A percentile compares a stretch with the other conserved stretches of the same genome.
Evolutionary conservation across 2,888 invertebrate species (phyloP).

Genomic region (Lithosia quadra): DNA sequence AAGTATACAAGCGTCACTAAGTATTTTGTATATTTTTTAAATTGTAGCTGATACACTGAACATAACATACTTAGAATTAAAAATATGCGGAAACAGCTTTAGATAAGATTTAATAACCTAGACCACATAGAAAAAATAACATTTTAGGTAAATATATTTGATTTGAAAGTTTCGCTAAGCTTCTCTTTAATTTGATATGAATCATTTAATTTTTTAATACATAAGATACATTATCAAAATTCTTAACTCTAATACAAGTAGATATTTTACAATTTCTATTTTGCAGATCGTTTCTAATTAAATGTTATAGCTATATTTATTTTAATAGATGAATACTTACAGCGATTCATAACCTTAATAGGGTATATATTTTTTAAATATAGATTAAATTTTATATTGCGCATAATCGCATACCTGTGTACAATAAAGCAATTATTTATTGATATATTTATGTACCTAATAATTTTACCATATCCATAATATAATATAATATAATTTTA

Average conservation of each 20-base stretch:
- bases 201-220: background rate
- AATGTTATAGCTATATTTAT: conserved; percentile 6
- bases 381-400: background rate
- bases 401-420: background rate
- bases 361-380: background rate
- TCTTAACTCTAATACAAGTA: conserved; percentile 9
- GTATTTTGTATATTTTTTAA: background rate
- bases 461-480: too few species aligned
- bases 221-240: background rate
- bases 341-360: background rate
- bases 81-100: background rate
- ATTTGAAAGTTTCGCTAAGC: background rate
- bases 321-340: conserved; percentile 3
- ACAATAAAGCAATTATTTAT: background rate
- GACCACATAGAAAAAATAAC: background rate
- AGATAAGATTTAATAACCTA: background rate
- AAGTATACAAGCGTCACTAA: background rate
- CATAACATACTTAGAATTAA: background rate
- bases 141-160: background rate
- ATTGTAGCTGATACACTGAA: background rate
- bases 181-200: conserved; percentile 12
- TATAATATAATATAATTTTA: too few species aligned
- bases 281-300: conserved; percentile 41
- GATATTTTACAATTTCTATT: conserved; percentile 16
- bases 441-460: too few species aligned